These are phyloP conservation scores for Arizona elegans DNA, from an alignment of 2,113 vertebrate species.

Conservation along the genomic window DNA sequence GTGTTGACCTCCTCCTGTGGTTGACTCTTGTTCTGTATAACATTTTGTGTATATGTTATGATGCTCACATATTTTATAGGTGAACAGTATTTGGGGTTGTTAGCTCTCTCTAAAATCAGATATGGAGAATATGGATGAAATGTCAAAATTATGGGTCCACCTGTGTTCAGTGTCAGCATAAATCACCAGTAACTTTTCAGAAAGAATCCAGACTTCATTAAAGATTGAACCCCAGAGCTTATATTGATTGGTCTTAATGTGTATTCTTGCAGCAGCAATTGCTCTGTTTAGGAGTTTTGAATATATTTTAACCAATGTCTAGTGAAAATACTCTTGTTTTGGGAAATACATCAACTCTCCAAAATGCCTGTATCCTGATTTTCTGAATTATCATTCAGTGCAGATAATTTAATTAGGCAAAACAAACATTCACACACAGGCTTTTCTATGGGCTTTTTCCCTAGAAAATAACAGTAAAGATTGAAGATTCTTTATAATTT, in stretches of 20 bases:
- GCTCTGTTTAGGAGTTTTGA: not conserved
- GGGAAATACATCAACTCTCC: not conserved
- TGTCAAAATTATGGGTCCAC: not conserved
- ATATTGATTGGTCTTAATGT: not conserved
- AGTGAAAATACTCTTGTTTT: not conserved
- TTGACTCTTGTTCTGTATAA: not conserved
- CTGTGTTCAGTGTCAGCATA: not conserved
- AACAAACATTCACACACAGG: too few relatives aligned
- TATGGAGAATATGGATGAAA: not conserved
- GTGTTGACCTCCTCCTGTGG: not conserved
- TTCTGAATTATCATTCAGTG: not conserved
- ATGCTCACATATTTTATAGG: not conserved
- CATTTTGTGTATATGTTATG: not conserved
- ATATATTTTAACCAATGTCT: not conserved
- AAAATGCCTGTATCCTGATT: not conserved
- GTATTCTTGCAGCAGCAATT: not conserved
- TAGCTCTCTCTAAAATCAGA: not conserved
- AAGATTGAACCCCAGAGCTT: not conserved
- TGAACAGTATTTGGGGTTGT: not conserved
- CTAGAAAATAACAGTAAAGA: not conserved
- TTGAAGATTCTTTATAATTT: not conserved
- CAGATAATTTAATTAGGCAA: not conserved
- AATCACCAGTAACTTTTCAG: not conserved
- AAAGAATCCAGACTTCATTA: not conserved
- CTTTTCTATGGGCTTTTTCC: not conserved